phyloP scores from a whole-genome alignment of 2,888 invertebrate genomes.

The Papilio protenor region DNA sequence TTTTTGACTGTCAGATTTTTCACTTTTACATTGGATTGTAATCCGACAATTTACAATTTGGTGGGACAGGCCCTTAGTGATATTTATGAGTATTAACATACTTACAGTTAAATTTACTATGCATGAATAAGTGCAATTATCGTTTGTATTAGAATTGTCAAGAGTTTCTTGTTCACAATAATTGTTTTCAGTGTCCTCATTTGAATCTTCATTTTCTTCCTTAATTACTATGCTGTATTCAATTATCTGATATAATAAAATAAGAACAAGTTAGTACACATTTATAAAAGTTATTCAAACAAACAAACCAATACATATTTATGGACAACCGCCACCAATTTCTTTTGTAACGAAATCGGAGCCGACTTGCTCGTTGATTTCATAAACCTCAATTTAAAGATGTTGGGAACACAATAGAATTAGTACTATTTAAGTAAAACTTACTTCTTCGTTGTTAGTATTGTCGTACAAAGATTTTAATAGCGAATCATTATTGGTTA shows the following conservation, averaged over 20 bases:
- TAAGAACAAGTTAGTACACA: background rate
- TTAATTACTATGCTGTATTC: background rate
- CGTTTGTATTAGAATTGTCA: background rate
- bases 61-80: background rate
- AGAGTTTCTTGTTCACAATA: background rate
- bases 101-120: slow-evolving; percentile 27
- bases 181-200: background rate
- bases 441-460: slow-evolving; percentile 38
- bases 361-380: background rate
- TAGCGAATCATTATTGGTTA: slow-evolving; percentile 59
- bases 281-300: background rate
- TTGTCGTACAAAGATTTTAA: slow-evolving; percentile 54
- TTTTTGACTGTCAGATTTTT: no score
- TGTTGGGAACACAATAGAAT: background rate
- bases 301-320: background rate
- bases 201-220: background rate
- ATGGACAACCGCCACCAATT: background rate
- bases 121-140: slow-evolving; percentile 16
- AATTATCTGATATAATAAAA: slow-evolving; percentile 23
- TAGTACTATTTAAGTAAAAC: background rate
- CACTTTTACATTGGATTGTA: no score
- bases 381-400: background rate
- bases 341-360: background rate
- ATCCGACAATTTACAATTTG: no score
- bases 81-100: background rate